A percentile compares a stretch with the other conserved stretches of the same genome.
Conservation (phyloP, 1,140 invertebrate genomes). For the Cydia splendana region DNA sequence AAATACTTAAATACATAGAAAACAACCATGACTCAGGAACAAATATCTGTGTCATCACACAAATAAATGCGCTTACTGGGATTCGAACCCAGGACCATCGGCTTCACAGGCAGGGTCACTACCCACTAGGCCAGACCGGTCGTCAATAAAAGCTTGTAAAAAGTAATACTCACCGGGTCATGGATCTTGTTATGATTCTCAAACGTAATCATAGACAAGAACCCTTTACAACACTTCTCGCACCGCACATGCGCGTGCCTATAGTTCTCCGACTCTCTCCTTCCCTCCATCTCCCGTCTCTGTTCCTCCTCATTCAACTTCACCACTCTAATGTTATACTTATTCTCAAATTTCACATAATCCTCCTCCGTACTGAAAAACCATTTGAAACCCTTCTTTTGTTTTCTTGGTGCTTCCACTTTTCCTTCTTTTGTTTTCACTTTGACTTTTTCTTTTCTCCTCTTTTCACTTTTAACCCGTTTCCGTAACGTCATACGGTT, state of each 20-base stretch:
- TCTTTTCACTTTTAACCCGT: neutral
- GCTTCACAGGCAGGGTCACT: too few relatives aligned
- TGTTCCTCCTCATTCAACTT: conserved; percentile 21
- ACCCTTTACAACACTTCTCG: conserved; percentile 24
- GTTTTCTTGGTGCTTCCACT: neutral
- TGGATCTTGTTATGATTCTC: conserved; percentile 23
- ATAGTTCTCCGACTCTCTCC: conserved; percentile 12
- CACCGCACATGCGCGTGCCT: conserved; percentile 7
- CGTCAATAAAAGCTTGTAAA: too few relatives aligned
- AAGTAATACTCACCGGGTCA: conserved; percentile 33
- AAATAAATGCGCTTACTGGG: too few relatives aligned
- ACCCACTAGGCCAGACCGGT: too few relatives aligned
- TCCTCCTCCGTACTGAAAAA: conserved; percentile 22
- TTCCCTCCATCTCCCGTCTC: neutral
- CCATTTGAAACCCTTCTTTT: conserved; percentile 28
- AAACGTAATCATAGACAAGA: conserved; percentile 17
- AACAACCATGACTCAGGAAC: too few relatives aligned
- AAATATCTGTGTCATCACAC: too few relatives aligned
- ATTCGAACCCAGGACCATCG: too few relatives aligned
- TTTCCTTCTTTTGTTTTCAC: neutral
- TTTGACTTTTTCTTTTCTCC: neutral
- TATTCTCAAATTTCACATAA: conserved; percentile 11
- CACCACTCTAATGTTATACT: conserved; percentile 21
- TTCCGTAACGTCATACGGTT: conserved; percentile 21
- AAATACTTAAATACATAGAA: too few relatives aligned